Evolutionary conservation across 2,113 vertebrate genomes (phyloP), one percentile per base, ranked within the genome.

Genomic region (Crotalus helleri): DNA sequence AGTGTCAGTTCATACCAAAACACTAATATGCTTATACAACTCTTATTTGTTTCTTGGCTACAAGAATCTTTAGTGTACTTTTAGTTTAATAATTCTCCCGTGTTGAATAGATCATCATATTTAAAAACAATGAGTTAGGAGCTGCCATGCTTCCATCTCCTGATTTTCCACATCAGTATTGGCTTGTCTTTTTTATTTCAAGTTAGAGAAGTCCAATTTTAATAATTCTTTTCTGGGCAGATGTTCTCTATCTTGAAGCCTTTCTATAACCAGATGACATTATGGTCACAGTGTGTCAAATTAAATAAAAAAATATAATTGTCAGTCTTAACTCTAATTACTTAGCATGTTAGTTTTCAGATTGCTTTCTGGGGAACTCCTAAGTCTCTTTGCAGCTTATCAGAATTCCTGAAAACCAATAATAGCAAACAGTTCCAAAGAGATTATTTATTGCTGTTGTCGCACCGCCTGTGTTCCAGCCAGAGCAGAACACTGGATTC

Each of bases 21-120:
- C 90, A 89, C 92, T 87, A 87, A 90, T 93, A 49, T 85, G n/a
- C 55, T 86, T 90, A 89, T 87, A 90, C 85, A 93, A 86, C 29
- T 86, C 29, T 10, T 64, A 49, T 61, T 93, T 90, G 57, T 53
- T 54, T 86, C 74, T 24, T 53, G n/a, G n/a, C 89, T 90, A 9
- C 13, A 90, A 87, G 57, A 86, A n/a, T 24, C 57, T 85, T 90
- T 24, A 13, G 55, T 64, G n/a, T 87, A 49, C 29, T 23, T 64
- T 86, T 10, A 90, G 55, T 88, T 51, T n/a, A 8, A 58, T 85
- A 89, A 46, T 87, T 12, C 46, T 88, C 19, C 29, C 58, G 15
- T 55, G 24, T 61, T 29, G 17, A 23, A 55, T 49, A 26, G 33
- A 53, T 44, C 53, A 12, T 89, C 44, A 46, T 6, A 55, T 3